Evolutionary conservation across 2,888 invertebrate species (phyloP).

Genomic region (Tetropium fuscum): DNA sequence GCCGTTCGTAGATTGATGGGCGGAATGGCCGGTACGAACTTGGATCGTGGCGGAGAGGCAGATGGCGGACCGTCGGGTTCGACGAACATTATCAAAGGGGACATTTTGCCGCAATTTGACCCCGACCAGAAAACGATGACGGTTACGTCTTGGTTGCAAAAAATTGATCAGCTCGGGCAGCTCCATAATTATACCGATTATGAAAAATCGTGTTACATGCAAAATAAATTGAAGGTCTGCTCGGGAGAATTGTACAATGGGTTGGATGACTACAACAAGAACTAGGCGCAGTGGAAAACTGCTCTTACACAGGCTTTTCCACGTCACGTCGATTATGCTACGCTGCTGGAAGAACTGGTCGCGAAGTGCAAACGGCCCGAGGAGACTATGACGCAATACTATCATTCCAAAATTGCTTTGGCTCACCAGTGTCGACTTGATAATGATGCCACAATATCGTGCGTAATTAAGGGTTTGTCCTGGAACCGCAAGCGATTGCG

Average conservation of each 20-base stretch:
- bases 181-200: constrained; percentile 38
- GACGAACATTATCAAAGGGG: neutral
- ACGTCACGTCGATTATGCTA: constrained; percentile 49
- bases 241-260: constrained; percentile 37
- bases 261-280: constrained; percentile 40
- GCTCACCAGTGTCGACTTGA: constrained; percentile 38
- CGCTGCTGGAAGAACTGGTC: constrained; percentile 50
- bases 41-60: too few species aligned
- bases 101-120: constrained; percentile 30
- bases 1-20: too few species aligned
- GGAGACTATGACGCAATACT: constrained; percentile 55
- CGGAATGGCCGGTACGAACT: too few species aligned
- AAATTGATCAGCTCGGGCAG: constrained; percentile 35
- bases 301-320: constrained; percentile 42
- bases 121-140: constrained; percentile 37
- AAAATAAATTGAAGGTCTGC: constrained; percentile 30
- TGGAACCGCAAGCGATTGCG: constrained; percentile 40
- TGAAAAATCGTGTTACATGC: constrained; percentile 35
- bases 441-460: constrained; percentile 37
- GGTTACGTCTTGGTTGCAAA: constrained; percentile 37
- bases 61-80: too few species aligned
- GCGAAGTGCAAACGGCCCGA: constrained; percentile 42
- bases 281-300: constrained; percentile 53
- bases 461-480: constrained; percentile 39
- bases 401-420: constrained; percentile 46